A percentile compares a stretch with the other conserved stretches of the same genome.
phyloP scores from a whole-genome alignment of 2,113 vertebrate species.

The Speoplatyrhinus poulsoni region DNA sequence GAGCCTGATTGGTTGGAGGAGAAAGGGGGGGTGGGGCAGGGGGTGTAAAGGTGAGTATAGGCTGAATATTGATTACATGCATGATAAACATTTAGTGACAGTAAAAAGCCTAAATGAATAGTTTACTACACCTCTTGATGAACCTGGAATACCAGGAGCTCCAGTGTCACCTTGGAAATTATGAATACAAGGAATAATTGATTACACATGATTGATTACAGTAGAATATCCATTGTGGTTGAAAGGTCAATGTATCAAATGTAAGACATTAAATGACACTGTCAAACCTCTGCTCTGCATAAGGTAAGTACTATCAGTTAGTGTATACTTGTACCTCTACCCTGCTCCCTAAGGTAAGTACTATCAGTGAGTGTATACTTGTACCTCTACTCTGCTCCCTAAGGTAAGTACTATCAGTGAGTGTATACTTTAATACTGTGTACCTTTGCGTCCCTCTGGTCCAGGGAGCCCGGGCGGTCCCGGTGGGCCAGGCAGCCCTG shows the following conservation, averaged over 20 bases:
- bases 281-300: too few species aligned
- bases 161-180: conserved; percentile 85
- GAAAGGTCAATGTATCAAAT: not conserved
- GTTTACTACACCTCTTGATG: conserved; percentile 78
- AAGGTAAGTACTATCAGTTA: too few species aligned
- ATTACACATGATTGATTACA: not conserved
- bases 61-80: not conserved
- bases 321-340: too few species aligned
- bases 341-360: too few species aligned
- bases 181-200: conserved; percentile 7
- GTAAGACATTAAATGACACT: not conserved
- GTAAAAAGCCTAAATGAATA: not conserved
- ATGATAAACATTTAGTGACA: not conserved
- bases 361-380: too few species aligned
- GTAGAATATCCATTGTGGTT: not conserved
- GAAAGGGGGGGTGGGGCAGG: not conserved
- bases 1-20: conserved; percentile 57
- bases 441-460: conserved; percentile 82
- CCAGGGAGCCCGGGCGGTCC: conserved; percentile 80
- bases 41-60: not conserved
- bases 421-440: not conserved
- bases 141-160: conserved; percentile 80
- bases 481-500: conserved; percentile 76
- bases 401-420: too few species aligned
- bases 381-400: too few species aligned